A percentile compares a stretch with the other conserved stretches of the same genome.
phyloP scores from a whole-genome alignment of 2,888 invertebrate genomes.

The Drosophila koepferae region DNA sequence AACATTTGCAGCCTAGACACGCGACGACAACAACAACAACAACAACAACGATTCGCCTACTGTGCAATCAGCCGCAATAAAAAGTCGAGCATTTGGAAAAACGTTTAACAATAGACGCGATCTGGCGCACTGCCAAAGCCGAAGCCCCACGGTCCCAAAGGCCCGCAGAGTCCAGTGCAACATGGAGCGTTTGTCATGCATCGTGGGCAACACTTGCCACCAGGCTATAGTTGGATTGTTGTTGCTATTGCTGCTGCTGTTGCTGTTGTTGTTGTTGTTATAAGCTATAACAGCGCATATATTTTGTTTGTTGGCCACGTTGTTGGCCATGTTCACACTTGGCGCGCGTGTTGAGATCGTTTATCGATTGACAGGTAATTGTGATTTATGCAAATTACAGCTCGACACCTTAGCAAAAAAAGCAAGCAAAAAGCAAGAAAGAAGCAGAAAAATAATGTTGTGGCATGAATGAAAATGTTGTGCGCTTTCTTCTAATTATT shows the following conservation, averaged over 20 bases:
- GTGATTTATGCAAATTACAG: constrained; percentile 78
- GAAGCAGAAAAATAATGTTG: neutral
- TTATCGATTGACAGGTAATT: constrained; percentile 79
- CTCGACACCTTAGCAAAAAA: constrained; percentile 62
- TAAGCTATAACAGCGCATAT: constrained; percentile 40
- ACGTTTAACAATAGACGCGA: constrained; percentile 61
- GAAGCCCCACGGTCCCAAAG: neutral
- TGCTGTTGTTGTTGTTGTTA: constrained; percentile 24
- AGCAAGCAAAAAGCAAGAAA: neutral
- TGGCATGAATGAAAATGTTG: constrained; percentile 56
- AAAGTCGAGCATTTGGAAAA: constrained; percentile 58
- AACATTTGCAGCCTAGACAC: constrained; percentile 28
- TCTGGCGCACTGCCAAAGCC: constrained; percentile 61
- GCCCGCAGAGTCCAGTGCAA: constrained; percentile 28
- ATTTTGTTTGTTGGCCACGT: constrained; percentile 41
- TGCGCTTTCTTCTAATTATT: constrained; percentile 45
- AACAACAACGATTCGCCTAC: constrained; percentile 38
- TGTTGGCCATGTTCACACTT: constrained; percentile 60
- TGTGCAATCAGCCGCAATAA: constrained; percentile 45
- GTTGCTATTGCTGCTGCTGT: constrained; percentile 7
- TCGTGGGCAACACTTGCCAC: constrained; percentile 56
- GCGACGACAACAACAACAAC: constrained; percentile 24
- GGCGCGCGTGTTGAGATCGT: constrained; percentile 61
- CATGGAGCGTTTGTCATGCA: constrained; percentile 64
- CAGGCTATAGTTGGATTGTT: constrained; percentile 21